These are phyloP conservation scores for Schrankia costaestrigalis DNA, from an alignment of 2,888 invertebrate species.

Conservation along the genomic window DNA sequence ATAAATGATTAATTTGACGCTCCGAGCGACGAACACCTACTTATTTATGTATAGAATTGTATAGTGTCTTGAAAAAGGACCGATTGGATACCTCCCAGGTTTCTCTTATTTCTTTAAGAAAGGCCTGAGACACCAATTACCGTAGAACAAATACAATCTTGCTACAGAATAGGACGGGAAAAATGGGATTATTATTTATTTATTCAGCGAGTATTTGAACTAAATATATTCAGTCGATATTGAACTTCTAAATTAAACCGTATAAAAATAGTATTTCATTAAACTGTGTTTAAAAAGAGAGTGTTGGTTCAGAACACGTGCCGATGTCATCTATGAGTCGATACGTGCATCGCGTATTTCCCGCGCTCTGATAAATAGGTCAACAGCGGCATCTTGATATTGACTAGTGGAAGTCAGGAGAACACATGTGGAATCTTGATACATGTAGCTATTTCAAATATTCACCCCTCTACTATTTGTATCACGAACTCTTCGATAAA, in stretches of 20 bases:
- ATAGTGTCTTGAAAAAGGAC: slow-evolving; percentile 20
- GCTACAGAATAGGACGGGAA: too few relatives aligned
- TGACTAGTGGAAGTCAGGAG: slow-evolving; percentile 21
- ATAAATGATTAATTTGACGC: slow-evolving; percentile 41
- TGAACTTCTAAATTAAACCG: too few relatives aligned
- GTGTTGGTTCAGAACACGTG: too few relatives aligned
- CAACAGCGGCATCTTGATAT: slow-evolving; percentile 31
- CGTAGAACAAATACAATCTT: too few relatives aligned
- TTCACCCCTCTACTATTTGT: background rate
- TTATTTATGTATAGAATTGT: slow-evolving; percentile 24
- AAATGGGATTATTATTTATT: too few relatives aligned
- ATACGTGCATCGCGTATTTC: slow-evolving; percentile 27
- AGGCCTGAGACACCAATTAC: slow-evolving; percentile 6
- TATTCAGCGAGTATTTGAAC: too few relatives aligned
- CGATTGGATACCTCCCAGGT: slow-evolving; percentile 4
- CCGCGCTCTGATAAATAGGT: slow-evolving; percentile 27
- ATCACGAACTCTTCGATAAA: slow-evolving; percentile 3
- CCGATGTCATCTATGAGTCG: slow-evolving; percentile 7
- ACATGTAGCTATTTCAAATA: slow-evolving; percentile 5
- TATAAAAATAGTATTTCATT: too few relatives aligned
- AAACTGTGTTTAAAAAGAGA: too few relatives aligned
- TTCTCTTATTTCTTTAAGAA: slow-evolving; percentile 5
- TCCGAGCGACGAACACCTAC: slow-evolving; percentile 16
- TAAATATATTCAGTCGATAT: too few relatives aligned
- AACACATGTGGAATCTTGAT: slow-evolving; percentile 11